Evolutionary conservation across 2,797 vertebrate genomes (phyloP), one percentile per base, ranked within the genome.

Genomic region (Bufotes viridis): DNA sequence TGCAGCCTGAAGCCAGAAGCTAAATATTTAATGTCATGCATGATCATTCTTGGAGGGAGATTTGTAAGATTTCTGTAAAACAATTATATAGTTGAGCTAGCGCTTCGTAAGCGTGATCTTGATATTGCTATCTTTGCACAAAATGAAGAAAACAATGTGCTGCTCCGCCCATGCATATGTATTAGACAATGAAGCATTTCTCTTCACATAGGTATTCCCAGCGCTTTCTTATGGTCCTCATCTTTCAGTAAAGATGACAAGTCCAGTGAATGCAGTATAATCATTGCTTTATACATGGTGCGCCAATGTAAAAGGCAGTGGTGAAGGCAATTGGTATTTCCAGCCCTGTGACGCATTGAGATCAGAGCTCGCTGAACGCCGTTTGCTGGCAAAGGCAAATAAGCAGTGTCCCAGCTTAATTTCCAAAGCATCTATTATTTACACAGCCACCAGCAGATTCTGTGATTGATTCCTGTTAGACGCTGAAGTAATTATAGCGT

Each of bases 1-100:
- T 24, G 49, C 74, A 78, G 74, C 49, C 74, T 24, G 49, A 51
- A 78, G 49, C 74, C 22, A 78, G 22, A 20, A 78, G 22, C 51
- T 78, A 78, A 78, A 78, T 78, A 78, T 53, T 75, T 75, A 22
- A 76, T 76, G 74, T 76, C 74, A 76, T 78, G 53, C 1, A 78
- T 55, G 18, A 78, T 55, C 7, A 55, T 55, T 55, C 74, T 53
- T n/a, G 24, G 42, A 22, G 49, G 42, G 51, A 55, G 51, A n/a
- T 53, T 53, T 51, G 72, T 51, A 12, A 75, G 34, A 51, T 22
- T 75, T 55, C 74, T 24, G 74, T n/a, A 55, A 24, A 76, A 34
- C 29, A 72, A 15, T 55, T 2, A 49, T 76, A 11, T 22, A 53
- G 3, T n/a, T 24, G 20, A 14, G 22, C 14, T 55, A 14, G 51